Evolutionary conservation across 2,797 vertebrate genomes (phyloP).

Genomic region (Numenius phaeopus): DNA sequence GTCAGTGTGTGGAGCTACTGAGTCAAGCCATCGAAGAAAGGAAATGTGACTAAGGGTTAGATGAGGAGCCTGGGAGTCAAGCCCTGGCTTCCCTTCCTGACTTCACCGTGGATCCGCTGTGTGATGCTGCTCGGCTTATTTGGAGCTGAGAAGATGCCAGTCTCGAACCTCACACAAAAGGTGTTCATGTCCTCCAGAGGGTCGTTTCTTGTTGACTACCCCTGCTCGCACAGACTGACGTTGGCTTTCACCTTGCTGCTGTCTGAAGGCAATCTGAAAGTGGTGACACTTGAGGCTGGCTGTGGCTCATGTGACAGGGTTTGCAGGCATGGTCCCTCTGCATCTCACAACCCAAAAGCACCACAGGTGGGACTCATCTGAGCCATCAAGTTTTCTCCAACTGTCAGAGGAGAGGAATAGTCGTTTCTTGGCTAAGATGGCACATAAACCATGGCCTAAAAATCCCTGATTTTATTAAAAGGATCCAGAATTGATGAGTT

Average conservation of each 20-base stretch:
- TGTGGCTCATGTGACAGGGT: neutral
- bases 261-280: neutral
- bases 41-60: neutral
- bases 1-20: rapidly evolving
- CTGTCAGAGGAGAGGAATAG: neutral
- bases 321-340: rapidly evolving
- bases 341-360: rapidly evolving
- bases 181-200: neutral
- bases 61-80: neutral
- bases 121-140: neutral
- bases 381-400: neutral
- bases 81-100: neutral
- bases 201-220: neutral
- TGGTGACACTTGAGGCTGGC: rapidly evolving
- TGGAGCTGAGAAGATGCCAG: neutral
- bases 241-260: neutral
- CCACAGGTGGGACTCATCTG: rapidly evolving
- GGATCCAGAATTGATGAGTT: neutral
- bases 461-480: neutral
- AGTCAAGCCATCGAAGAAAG: neutral
- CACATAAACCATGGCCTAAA: neutral
- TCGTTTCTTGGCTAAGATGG: rapidly evolving
- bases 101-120: neutral
- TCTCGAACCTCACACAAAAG: rapidly evolving
- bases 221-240: neutral